Percentiles rank a stretch among this genome's conserved stretches.
phyloP scores from a whole-genome alignment of 2,797 vertebrate genomes.

The Tapera naevia region DNA sequence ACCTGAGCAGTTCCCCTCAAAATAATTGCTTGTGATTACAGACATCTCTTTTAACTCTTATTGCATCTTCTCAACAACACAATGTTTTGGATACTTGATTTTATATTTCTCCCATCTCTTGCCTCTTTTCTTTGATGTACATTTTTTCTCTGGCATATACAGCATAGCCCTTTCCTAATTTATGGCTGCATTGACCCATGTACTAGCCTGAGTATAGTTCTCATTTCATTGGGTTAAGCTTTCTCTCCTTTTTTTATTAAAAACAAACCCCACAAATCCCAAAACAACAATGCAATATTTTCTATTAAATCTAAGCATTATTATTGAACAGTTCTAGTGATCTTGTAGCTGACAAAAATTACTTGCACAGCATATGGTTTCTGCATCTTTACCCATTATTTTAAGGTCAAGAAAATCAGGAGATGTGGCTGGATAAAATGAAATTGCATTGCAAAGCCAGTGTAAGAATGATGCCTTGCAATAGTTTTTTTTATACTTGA shows the following conservation, averaged over 20 bases:
- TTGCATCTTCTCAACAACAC: neutral
- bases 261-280: neutral
- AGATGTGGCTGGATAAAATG: neutral
- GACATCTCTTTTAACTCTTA: neutral
- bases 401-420: neutral
- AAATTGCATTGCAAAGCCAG: neutral
- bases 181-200: neutral
- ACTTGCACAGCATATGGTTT: neutral
- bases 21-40: constrained; percentile 20
- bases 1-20: constrained; percentile 6
- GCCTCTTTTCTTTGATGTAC: neutral
- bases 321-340: neutral
- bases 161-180: neutral
- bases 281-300: neutral
- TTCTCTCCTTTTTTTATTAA: neutral
- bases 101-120: neutral
- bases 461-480: neutral
- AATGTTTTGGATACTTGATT: neutral
- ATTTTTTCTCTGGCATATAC: neutral
- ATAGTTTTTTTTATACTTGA: neutral
- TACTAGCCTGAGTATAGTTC: neutral
- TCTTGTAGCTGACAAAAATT: neutral
- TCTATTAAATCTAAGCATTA: neutral
- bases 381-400: neutral
- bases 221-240: neutral